Evolutionary conservation across 2,888 invertebrate genomes (phyloP), one percentile per base, ranked within the genome.

Genomic region (Acanthacorydalis orientalis): DNA sequence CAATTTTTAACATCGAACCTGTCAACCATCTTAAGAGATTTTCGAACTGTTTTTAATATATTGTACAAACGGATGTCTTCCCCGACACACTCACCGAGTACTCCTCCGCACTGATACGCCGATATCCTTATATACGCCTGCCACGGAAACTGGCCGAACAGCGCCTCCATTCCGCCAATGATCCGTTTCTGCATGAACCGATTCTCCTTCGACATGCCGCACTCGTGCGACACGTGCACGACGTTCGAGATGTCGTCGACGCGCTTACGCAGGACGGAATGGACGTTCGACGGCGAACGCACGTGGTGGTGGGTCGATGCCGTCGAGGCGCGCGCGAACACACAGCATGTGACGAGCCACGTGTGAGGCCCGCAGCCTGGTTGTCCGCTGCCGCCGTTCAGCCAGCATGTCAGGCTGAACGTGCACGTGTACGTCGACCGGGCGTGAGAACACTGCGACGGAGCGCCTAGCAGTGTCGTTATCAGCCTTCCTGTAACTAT

Each of bases 111-210:
- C 57, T 87, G 87, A 58, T 80, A 87, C 54, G 83, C 80, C 0
- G 80, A 77, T 54, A 87, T 85, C 58, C 87, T 76, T 51, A 88
- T 82, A 56, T 87, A 87, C 0, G 84, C 85, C 60, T 87, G 87
- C 87, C 87, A 88, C 0, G 88, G 87, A 58, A 84, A 83, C 67
- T 85, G 85, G 0, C 78, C 81, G 56, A 74, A 85, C 53, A 73
- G 69, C 0, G 87, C 87, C 53, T 83, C 82, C 4, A 82, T 68
- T 0, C 88, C 87, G 1, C 88, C 88, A 39, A 88, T 85, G 51
- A 88, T 87, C 45, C 87, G 68, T 60, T 84, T 85, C 58, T 80
- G 78, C 1, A 78, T 59, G 16, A 77, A 70, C 54, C 54, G 57
- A 52, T 57, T 64, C 58, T 65, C 68, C 1, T 75, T 68, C 0